Percentiles rank a stretch among this genome's conserved stretches.
phyloP scores from a whole-genome alignment of 2,888 invertebrate species.

The Cancer borealis region DNA sequence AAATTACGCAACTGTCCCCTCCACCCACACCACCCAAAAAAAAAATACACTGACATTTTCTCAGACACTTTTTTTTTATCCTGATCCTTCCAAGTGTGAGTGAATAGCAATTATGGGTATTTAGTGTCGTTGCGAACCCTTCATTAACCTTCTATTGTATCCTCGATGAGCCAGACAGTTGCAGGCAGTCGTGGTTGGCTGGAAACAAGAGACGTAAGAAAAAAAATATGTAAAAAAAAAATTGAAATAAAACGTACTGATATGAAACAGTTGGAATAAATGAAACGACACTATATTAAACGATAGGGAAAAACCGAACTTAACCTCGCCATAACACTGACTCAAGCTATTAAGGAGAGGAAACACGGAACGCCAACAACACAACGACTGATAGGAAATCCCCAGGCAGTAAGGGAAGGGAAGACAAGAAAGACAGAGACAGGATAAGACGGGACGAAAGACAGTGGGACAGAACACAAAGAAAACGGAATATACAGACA shows the following conservation, averaged over 20 bases:
- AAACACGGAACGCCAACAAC: conserved; percentile 5
- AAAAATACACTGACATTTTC: neutral
- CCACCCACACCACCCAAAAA: no score
- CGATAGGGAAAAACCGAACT: neutral
- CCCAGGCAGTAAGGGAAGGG: neutral
- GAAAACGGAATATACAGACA: neutral
- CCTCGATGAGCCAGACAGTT: neutral
- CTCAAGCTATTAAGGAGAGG: neutral
- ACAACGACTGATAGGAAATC: neutral
- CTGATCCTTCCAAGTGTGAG: neutral
- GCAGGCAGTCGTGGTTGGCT: neutral
- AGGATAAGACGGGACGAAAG: neutral
- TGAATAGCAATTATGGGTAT: neutral
- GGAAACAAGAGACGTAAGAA: neutral
- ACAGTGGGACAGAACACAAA: neutral
- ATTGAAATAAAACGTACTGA: neutral
- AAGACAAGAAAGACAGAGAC: neutral
- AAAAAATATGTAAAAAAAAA: neutral
- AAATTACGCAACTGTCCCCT: no score
- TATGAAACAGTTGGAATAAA: neutral
- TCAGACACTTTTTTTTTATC: neutral
- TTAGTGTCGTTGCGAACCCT: neutral
- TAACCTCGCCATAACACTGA: neutral
- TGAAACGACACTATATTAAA: neutral
- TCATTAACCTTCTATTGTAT: conserved; percentile 20